Base-by-base conservation (phyloP, 2,888 invertebrate genomes). In the Sericinus montela region DNA sequence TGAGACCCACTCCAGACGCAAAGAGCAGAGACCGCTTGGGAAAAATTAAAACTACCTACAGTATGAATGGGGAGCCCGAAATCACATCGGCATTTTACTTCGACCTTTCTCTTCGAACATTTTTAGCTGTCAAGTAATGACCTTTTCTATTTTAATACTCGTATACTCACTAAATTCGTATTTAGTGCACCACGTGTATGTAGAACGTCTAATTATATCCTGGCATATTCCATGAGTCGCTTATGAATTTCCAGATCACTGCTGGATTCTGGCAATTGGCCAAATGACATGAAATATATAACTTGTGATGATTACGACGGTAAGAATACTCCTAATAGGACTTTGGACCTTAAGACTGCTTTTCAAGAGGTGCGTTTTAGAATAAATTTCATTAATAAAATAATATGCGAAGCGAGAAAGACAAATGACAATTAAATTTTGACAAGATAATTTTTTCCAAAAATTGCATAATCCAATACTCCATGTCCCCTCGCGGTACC, bases 1-100 rank as follows among this genome's bases (percentile, higher is more conserved):
- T 94, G 60, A 92, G 92, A 60, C 96, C 97, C 0, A 89, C 92
- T 29, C 91, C 93, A 0, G 93, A 93, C 56, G 90, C 92, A 0
- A 89, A 90, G 55, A 93, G 91, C 70, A 91, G 94, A 55, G 94
- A 94, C 69, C 90, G 94, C 23, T 76, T 94, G 49, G 93, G 93
- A 9, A 88, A 92, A 56, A 91, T 95, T 47, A 91, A 91, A 65
- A 93, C 93, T 1, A 93, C 93, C 0, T 94, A 92, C 72, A 93
- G 93, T 69, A 86, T 94, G 70, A 93, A 92, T 61, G 90, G 90
- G 1, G 91, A 92, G 62, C 94, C 95, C 1, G 93, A 94, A 79
- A 93, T 96, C 53, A 92, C 93, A 35, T 92, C 94, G 0, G 94
- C 95, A 4, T 97, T 97, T 80, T 97, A 97, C 80, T 97, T 96